Base-by-base conservation (phyloP, 2,797 vertebrate species). In the Nyctalus aviator region DNA sequence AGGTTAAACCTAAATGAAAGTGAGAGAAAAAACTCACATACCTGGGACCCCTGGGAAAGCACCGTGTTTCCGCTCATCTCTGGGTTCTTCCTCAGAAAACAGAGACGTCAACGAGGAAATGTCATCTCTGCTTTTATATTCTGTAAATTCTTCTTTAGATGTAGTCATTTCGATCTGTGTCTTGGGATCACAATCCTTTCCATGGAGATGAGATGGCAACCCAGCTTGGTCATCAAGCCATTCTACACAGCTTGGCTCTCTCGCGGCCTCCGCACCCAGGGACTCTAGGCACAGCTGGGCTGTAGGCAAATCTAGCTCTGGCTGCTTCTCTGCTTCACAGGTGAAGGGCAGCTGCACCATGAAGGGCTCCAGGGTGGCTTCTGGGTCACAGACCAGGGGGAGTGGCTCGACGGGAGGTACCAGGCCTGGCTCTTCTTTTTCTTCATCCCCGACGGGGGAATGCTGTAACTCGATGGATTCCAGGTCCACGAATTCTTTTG, bases 21-120 rank as follows among this genome's bases (percentile, higher is more conserved):
- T 27, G 5, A 81, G 66, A 6, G 37, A 76, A 17, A 20, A 64
- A 62, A n/a, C 6, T 32, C 75, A 66, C 95, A 91, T 96, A 98
- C 98, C 97, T 97, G 93, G 41, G 95, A 8, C 3, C 2, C 85
- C 93, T 94, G 96, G 21, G 64, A 88, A 83, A n/a, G 64, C 23
- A 50, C 37, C 62, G 10, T 73, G 83, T 12, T 95, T 97, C 84
- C 59, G 81, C 72, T 68, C 23, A 8, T 86, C 15, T 84, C 11
- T 50, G 71, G 35, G 27, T 76, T 92, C 94, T 66, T 95, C 91
- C 1, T 96, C 97, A 41, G 73, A 55, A 59, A 92, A 91, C 37
- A 85, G 59, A 69, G 75, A 59, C 23, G 23, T 86, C 81, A 84
- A 30, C 23, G 90, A 87, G 4, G 62, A 55, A 9, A 0, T 0